Evolutionary conservation across 2,797 vertebrate species (phyloP).

Genomic region (Cossypha heuglini): DNA sequence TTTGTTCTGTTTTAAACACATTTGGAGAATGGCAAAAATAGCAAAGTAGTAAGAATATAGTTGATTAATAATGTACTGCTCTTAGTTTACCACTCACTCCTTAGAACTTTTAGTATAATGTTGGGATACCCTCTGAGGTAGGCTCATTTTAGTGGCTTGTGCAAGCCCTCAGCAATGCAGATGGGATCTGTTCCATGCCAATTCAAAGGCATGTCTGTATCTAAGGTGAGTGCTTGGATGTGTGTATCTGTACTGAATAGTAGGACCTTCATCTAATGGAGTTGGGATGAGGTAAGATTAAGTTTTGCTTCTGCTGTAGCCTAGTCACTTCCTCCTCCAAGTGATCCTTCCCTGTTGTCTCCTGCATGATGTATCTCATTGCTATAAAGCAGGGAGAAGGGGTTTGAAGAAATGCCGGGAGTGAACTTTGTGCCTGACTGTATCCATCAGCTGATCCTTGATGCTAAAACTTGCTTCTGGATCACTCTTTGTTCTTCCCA

Average conservation of each 20-base stretch:
- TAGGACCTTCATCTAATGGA: not conserved
- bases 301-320: not conserved
- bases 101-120: not conserved
- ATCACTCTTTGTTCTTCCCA: not conserved
- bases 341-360: not conserved
- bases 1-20: not conserved
- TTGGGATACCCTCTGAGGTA: not conserved
- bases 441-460: not conserved
- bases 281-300: not conserved
- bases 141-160: not conserved
- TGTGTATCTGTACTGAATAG: not conserved
- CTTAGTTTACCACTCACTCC: not conserved
- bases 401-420: not conserved
- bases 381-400: not conserved
- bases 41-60: not conserved
- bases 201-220: not conserved
- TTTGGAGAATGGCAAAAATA: not conserved
- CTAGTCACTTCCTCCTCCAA: not conserved
- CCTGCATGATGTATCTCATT: not conserved
- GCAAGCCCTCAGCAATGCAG: not conserved
- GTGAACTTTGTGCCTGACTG: not conserved
- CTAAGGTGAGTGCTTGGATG: not conserved
- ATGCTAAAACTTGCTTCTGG: not conserved
- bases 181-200: not conserved
- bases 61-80: not conserved